Evolutionary conservation across 53 echinoderm and acorn worm genomes (phyloP), one percentile per base, ranked within the genome.

Genomic region (Astropecten irregularis): DNA sequence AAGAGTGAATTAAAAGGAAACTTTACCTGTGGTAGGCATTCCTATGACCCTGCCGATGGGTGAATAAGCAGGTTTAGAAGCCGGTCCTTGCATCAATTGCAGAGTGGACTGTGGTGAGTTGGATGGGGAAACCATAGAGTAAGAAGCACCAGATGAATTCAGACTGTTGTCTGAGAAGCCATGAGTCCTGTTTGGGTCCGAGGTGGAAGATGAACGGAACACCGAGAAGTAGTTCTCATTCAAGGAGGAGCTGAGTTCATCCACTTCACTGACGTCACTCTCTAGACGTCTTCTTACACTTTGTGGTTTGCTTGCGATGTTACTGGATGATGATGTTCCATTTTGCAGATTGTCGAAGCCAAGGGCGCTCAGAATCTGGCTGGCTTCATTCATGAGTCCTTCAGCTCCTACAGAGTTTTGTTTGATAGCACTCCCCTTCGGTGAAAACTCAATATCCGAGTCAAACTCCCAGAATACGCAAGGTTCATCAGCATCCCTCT

Each of bases 401-500:
- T 79, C 90, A 33, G 82, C 88, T 8, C 82, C 63, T 3, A 63
- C 54, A 9, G 68, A 70, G 49, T 22, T 46, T 13, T 35, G 62
- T 11, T 11, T 6, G 42, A 6, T 11, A 11, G 42, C 42, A 22
- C 40, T 9, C 56, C 50, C 64, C 39, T 48, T 62, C 9, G 88
- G 70, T 4, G 87, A 49, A 18, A 81, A 46, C 25, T 96, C 94
- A 32, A 95, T 74, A 49, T 97, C 93, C 11, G 94, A 94, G 69
- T 99, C 99, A 84, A 88, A 99, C 79, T 92, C 90, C 90, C 94
- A 99, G 69, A 99, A 99, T 52, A 94, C 87, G 53, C 88, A 88
- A 2, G 94, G 88, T 22, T 97, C 94, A 40, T 97, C 99, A 11
- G 6, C 42, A 21, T 94, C 94, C 61, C 56, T 86, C 47, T 87